Evolutionary conservation across 2,113 vertebrate species (phyloP), one percentile per base, ranked within the genome.

Genomic region (Ophiodon elongatus): DNA sequence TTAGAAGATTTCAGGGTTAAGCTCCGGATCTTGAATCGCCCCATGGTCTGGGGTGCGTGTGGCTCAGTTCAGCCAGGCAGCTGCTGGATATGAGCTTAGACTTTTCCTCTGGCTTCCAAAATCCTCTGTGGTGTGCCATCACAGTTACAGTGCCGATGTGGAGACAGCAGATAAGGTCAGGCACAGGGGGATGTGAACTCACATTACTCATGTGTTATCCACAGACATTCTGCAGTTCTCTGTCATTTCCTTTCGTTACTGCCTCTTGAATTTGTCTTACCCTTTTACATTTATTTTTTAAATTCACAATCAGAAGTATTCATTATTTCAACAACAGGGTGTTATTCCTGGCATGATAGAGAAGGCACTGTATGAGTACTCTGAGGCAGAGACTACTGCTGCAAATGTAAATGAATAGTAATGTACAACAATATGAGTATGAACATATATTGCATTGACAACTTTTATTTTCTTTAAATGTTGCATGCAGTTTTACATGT

Each of bases 301-400:
- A 47, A 41, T 39, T 39, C 37, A 39, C 23, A 85, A 85, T 67
- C 39, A 72, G 62, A 80, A 76, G 66, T 47, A 70, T 79, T 31
- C n/a, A 10, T 21, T 37, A 25, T 75, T 84, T 75, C 25, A 27
- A 71, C 14, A 41, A 33, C 27, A 43, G 43, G 14, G 33, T 73
- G n/a, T 66, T 31, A 17, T 47, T 69, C 25, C 62, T 62, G 63
- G 39, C 52, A 35, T 5, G 9, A 41, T n/a, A 4, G 10, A 47
- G 23, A 31, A 13, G 23, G 41, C 19, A 60, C 14, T 43, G 35
- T 29, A 33, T 6, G 31, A 17, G 14, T 14, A 27, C 31, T 39
- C 4, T n/a, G 6, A 54, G 33, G 37, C 63, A 43, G 60, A n/a
- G 52, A 56, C 2, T n/a, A 9, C 69, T 62, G 25, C n/a, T 60